These are phyloP conservation scores for Dolichoris vasculosae DNA, from an alignment of 1,140 invertebrate genomes.

Conservation along the genomic window DNA sequence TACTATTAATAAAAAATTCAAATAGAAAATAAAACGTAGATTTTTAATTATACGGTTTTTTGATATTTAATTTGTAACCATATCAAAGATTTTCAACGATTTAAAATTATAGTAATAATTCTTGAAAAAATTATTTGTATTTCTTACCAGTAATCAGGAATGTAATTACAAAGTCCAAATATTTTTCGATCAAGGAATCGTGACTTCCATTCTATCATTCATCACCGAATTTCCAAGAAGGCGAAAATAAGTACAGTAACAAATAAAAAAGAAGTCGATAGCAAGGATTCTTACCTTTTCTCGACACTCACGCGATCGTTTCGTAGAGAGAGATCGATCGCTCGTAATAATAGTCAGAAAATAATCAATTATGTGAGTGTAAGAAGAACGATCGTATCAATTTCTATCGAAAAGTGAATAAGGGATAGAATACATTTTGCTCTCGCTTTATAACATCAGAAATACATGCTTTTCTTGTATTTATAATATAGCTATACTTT, in stretches of 20 bases:
- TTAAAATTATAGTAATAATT: not conserved
- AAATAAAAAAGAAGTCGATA: constrained; percentile 16
- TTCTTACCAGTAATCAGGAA: constrained; percentile 19
- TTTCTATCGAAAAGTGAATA: not conserved
- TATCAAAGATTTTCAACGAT: not conserved
- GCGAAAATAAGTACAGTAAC: constrained; percentile 5
- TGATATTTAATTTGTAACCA: not conserved
- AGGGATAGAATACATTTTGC: not conserved
- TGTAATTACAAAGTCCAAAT: constrained; percentile 19
- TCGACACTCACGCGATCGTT: not conserved
- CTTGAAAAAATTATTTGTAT: not conserved
- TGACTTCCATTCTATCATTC: constrained; percentile 39
- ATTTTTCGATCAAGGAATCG: constrained; percentile 6
- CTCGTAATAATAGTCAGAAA: constrained; percentile 48
- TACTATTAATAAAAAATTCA: too few species aligned
- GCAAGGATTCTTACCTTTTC: constrained; percentile 26
- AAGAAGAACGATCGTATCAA: constrained; percentile 44
- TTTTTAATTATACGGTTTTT: not conserved
- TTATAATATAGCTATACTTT: too few species aligned
- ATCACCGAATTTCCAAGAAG: constrained; percentile 22
- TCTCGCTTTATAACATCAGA: not conserved
- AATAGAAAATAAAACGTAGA: too few species aligned
- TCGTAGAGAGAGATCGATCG: constrained; percentile 23
- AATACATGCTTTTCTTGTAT: too few species aligned
- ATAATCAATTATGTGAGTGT: constrained; percentile 49